Evolutionary conservation across 2,888 invertebrate genomes (phyloP).

Genomic region (Drosophila buzzatii): DNA sequence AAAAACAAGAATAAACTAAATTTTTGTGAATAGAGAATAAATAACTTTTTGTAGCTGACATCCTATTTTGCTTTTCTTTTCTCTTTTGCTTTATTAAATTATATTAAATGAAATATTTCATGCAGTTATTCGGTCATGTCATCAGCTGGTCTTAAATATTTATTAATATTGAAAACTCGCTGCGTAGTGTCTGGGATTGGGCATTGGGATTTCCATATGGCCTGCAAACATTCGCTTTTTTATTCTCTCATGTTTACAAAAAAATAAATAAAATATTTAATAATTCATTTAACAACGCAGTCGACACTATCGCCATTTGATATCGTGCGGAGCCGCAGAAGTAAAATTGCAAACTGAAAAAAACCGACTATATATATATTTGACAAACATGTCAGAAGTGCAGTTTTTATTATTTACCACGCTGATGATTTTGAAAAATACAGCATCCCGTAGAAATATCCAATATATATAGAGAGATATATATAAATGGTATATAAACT

Average conservation of each 20-base stretch:
- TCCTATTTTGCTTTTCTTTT: background rate
- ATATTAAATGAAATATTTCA: constrained; percentile 7
- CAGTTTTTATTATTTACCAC: constrained; percentile 44
- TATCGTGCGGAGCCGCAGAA: background rate
- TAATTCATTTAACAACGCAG: constrained; percentile 26
- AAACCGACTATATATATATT: constrained; percentile 10
- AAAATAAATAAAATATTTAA: constrained; percentile 25
- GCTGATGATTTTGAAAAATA: constrained; percentile 29
- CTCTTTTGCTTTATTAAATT: background rate
- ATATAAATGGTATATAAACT: constrained; percentile 16
- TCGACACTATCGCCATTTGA: constrained; percentile 30
- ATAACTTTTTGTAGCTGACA: constrained; percentile 17
- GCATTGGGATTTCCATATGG: constrained; percentile 31
- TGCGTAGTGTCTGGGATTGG: background rate
- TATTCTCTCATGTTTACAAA: background rate
- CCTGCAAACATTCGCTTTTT: background rate
- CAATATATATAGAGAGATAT: background rate
- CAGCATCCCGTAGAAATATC: constrained; percentile 1
- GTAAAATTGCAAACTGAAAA: constrained; percentile 3
- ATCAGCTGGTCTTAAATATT: constrained; percentile 27
- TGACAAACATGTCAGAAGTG: constrained; percentile 24
- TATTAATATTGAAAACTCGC: constrained; percentile 31
- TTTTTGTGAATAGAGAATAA: constrained; percentile 17
- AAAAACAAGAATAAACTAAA: constrained; percentile 15
- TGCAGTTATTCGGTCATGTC: constrained; percentile 5